phyloP scores from a whole-genome alignment of 2,888 invertebrate species.

The Helleia helle region DNA sequence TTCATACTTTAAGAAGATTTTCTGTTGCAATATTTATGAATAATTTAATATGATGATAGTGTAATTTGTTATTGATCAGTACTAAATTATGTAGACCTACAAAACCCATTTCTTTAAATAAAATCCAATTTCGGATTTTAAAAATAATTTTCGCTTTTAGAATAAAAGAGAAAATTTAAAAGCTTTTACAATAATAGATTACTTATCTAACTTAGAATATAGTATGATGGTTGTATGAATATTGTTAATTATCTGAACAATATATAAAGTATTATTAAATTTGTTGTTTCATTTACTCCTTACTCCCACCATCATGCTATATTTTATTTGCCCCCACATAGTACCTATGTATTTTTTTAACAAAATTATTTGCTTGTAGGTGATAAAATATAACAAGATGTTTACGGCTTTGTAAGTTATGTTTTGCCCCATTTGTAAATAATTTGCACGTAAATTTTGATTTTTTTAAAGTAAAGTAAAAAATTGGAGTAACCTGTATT shows the following conservation, averaged over 20 bases:
- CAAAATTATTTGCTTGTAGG: slow-evolving; percentile 25
- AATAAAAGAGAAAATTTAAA: too few relatives aligned
- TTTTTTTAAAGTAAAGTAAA: too few relatives aligned
- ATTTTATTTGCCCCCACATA: slow-evolving; percentile 22
- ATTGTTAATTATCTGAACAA: slow-evolving; percentile 46
- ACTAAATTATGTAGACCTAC: too few relatives aligned
- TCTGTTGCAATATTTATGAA: too few relatives aligned
- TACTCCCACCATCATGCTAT: slow-evolving; percentile 64
- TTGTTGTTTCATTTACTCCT: slow-evolving; percentile 59
- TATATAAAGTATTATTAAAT: slow-evolving; percentile 38
- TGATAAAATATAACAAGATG: slow-evolving; percentile 29
- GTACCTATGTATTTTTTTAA: slow-evolving; percentile 2
- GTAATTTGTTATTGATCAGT: too few relatives aligned
- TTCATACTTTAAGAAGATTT: too few relatives aligned
- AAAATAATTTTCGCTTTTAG: too few relatives aligned
- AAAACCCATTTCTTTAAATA: too few relatives aligned
- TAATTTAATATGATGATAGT: too few relatives aligned
- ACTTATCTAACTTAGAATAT: slow-evolving; percentile 33
- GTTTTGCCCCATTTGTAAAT: neutral
- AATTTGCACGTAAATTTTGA: neutral
- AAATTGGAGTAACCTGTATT: too few relatives aligned
- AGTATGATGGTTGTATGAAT: slow-evolving; percentile 63
- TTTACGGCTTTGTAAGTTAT: slow-evolving; percentile 28
- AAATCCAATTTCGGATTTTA: too few relatives aligned
- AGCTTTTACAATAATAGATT: too few relatives aligned